Evolutionary conservation across 2,113 vertebrate species (phyloP).

Genomic region (Progne subis): DNA sequence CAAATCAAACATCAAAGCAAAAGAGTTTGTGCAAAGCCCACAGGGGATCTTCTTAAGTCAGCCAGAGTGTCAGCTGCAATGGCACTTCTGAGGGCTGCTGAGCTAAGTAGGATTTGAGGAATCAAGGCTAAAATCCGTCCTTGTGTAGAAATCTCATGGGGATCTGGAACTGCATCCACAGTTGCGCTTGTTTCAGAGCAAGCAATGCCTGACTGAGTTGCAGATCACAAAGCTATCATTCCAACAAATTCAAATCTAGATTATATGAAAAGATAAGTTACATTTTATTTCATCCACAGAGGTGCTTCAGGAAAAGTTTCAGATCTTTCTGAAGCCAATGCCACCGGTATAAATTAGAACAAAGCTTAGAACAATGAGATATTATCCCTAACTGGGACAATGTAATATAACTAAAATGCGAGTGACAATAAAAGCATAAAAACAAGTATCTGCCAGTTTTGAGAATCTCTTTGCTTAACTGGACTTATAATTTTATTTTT

Average conservation of each 20-base stretch:
- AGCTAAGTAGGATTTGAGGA: background rate
- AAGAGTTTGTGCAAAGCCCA: background rate
- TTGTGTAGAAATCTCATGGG: background rate
- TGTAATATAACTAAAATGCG: background rate
- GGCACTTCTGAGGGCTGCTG: background rate
- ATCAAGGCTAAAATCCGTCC: background rate
- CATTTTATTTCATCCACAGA: background rate
- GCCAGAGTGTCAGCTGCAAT: background rate
- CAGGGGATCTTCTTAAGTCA: background rate
- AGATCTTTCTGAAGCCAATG: background rate
- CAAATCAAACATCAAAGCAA: background rate
- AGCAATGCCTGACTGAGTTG: background rate
- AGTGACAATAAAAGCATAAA: background rate
- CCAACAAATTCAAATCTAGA: background rate
- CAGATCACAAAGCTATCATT: background rate
- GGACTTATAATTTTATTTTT: background rate
- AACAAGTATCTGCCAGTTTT: background rate
- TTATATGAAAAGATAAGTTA: background rate
- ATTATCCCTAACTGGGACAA: background rate
- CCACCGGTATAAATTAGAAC: background rate
- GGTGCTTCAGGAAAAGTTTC: background rate
- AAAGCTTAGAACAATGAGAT: background rate
- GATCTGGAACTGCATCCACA: rapidly evolving
- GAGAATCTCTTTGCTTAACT: background rate
- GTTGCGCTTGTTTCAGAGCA: background rate